Evolutionary conservation across 2,797 vertebrate species (phyloP).

Genomic region (Pseudochirops cupreus): DNA sequence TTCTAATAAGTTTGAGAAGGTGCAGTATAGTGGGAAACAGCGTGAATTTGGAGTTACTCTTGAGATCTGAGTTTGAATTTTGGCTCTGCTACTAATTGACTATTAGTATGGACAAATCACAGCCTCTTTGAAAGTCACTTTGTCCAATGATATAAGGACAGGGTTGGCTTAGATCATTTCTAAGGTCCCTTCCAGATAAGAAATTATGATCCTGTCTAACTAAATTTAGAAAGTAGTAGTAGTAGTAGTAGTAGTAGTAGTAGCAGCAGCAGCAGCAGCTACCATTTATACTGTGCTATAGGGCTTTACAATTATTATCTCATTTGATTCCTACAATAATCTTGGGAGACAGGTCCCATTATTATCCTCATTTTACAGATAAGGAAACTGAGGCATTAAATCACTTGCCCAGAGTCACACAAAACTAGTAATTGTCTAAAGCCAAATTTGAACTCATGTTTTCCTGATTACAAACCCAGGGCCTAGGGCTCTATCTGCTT

Average conservation of each 20-base stretch:
- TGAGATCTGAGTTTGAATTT: not conserved
- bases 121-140: not conserved
- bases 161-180: not conserved
- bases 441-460: not conserved
- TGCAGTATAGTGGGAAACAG: not conserved
- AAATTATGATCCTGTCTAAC: not conserved
- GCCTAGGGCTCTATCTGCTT: not conserved
- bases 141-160: not conserved
- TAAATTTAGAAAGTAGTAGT: not conserved
- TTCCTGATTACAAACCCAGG: not conserved
- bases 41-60: not conserved
- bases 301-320: not conserved
- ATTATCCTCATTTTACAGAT: not conserved
- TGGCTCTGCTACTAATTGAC: not conserved
- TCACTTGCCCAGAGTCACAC: not conserved
- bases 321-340: not conserved
- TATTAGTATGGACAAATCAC: not conserved
- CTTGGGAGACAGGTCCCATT: not conserved
- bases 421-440: not conserved
- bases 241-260: not conserved
- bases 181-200: not conserved
- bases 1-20: not conserved
- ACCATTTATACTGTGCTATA: not conserved
- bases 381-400: not conserved
- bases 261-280: not conserved